Conservation (phyloP, 2,888 invertebrate species). For the Parascotia fuliginaria region DNA sequence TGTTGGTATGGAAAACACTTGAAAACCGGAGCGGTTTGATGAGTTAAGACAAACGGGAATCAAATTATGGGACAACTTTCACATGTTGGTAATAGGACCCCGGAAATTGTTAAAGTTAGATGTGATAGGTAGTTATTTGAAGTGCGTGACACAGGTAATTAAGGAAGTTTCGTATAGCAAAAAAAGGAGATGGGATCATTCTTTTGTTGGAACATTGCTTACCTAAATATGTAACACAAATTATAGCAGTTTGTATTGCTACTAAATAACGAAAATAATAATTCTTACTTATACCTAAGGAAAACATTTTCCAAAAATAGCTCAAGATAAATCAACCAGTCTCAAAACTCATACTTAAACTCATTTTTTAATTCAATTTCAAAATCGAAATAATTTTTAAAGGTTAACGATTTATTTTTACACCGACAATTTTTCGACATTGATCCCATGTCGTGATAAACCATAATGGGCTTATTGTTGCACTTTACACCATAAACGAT, state of each 20-base stretch:
- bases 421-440: neutral
- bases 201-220: too few relatives aligned
- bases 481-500: neutral
- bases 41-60: slow-evolving; percentile 63
- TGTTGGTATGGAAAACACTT: slow-evolving; percentile 56
- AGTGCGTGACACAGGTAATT: slow-evolving; percentile 12
- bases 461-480: neutral
- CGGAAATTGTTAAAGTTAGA: slow-evolving; percentile 51
- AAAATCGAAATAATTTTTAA: too few relatives aligned
- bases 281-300: too few relatives aligned
- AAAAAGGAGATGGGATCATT: neutral
- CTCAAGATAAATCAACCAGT: too few relatives aligned
- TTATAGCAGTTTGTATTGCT: too few relatives aligned
- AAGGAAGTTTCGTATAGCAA: slow-evolving; percentile 10
- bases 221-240: too few relatives aligned
- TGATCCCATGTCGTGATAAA: neutral
- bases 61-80: slow-evolving; percentile 71
- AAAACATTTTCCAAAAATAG: too few relatives aligned
- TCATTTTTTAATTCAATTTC: too few relatives aligned
- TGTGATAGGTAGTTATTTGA: slow-evolving; percentile 12
- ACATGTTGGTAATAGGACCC: slow-evolving; percentile 50
- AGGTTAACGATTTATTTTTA: neutral
- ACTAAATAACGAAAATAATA: too few relatives aligned
- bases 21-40: slow-evolving; percentile 58
- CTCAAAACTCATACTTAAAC: too few relatives aligned